Evolutionary conservation across 2,888 invertebrate species (phyloP).

Genomic region (Tuta absoluta): DNA sequence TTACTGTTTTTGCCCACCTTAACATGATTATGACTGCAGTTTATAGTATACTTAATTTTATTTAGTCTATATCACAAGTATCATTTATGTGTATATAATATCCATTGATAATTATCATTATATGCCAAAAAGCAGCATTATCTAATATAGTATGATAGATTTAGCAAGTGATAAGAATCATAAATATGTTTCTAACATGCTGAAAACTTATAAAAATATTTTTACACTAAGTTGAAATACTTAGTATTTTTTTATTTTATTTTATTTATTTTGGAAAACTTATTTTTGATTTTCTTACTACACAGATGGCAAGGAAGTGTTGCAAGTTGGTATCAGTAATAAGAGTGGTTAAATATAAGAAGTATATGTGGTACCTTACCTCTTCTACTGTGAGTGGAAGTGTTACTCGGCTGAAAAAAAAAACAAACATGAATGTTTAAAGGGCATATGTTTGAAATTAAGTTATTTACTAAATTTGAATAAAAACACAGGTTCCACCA

Average conservation of each 20-base stretch:
- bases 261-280: too few species aligned
- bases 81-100: neutral
- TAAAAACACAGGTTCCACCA: neutral
- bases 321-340: neutral
- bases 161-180: conserved; percentile 10
- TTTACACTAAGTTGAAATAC: neutral
- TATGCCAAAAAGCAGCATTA: neutral
- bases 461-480: too few species aligned
- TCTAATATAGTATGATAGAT: neutral
- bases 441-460: too few species aligned
- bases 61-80: neutral
- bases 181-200: neutral
- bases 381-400: conserved; percentile 98
- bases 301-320: neutral
- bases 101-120: neutral
- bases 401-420: conserved; percentile 93
- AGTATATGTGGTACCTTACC: conserved; percentile 81
- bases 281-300: too few species aligned
- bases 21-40: too few species aligned
- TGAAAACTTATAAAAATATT: neutral
- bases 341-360: neutral
- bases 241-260: too few species aligned
- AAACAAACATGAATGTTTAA: conserved; percentile 42
- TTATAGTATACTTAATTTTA: too few species aligned
- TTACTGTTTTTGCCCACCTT: too few species aligned